Percentiles rank a stretch among this genome's conserved stretches.
These are phyloP conservation scores for Nymphalis polychloros DNA, from an alignment of 2,888 invertebrate genomes.

Conservation along the genomic window DNA sequence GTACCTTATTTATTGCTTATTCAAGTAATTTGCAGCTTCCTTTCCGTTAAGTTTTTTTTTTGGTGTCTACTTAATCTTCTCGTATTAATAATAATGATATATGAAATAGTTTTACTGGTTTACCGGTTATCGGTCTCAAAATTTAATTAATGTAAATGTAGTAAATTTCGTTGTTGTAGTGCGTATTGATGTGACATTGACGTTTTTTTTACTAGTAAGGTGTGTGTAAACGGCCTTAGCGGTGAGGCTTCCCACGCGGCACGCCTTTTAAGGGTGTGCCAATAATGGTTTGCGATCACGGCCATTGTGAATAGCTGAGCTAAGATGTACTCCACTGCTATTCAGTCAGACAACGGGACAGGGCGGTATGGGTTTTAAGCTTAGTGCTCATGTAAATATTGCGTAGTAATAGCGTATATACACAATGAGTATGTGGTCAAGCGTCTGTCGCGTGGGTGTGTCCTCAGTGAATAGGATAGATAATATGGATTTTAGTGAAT, in stretches of 20 bases:
- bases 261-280: slow-evolving; percentile 22
- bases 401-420: background rate
- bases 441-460: background rate
- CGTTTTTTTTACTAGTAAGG: background rate
- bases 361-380: slow-evolving; percentile 1
- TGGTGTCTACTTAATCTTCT: too few relatives aligned
- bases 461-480: too few relatives aligned
- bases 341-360: slow-evolving; percentile 3
- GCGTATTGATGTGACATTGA: too few relatives aligned
- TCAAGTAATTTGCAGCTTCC: too few relatives aligned
- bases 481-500: too few relatives aligned
- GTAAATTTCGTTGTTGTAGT: too few relatives aligned
- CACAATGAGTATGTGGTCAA: background rate
- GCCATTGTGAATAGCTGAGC: slow-evolving; percentile 16
- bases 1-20: too few relatives aligned
- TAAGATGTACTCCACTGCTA: slow-evolving; percentile 7
- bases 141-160: too few relatives aligned
- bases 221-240: slow-evolving; percentile 12
- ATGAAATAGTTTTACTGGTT: too few relatives aligned
- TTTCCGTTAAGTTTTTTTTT: too few relatives aligned
- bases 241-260: slow-evolving; percentile 12
- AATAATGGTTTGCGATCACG: slow-evolving; percentile 24
- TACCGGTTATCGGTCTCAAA: too few relatives aligned
- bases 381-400: background rate
- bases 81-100: too few relatives aligned